These are phyloP conservation scores for Butastur rufipennis DNA, from an alignment of 2,113 vertebrate genomes.

Conservation along the genomic window DNA sequence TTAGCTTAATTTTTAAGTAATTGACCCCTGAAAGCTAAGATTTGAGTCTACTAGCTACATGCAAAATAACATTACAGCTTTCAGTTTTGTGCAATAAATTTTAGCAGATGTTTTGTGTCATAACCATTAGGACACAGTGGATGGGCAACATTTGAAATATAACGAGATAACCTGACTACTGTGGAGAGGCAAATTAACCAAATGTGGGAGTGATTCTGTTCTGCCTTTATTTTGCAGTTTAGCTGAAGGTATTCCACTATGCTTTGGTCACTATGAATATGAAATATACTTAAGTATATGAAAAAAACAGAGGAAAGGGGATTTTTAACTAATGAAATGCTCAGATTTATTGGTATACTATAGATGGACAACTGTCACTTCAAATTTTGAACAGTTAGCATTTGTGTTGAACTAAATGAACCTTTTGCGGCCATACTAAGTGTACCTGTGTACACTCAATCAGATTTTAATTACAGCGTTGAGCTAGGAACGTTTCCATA, in stretches of 20 bases:
- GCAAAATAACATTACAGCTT: not conserved
- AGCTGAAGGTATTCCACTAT: not conserved
- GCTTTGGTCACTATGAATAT: not conserved
- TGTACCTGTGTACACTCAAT: not conserved
- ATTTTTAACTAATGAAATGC: not conserved
- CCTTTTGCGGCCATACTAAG: not conserved
- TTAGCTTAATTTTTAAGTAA: not conserved
- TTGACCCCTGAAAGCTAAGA: not conserved
- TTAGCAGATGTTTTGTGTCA: not conserved
- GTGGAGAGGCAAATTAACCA: not conserved
- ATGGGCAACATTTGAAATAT: not conserved
- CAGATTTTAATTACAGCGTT: not conserved
- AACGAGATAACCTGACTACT: not conserved
- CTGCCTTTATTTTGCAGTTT: not conserved
- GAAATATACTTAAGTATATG: not conserved
- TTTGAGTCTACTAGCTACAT: not conserved
- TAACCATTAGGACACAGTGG: not conserved
- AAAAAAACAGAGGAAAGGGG: not conserved
- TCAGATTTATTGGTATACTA: not conserved
- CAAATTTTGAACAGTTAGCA: not conserved
- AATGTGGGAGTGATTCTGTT: not conserved
- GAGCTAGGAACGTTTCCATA: not conserved
- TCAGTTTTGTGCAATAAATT: not conserved
- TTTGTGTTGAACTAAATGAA: not conserved
- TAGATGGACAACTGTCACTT: not conserved